Evolutionary conservation across 2,888 invertebrate species (phyloP).

Genomic region (Callinectes sapidus): DNA sequence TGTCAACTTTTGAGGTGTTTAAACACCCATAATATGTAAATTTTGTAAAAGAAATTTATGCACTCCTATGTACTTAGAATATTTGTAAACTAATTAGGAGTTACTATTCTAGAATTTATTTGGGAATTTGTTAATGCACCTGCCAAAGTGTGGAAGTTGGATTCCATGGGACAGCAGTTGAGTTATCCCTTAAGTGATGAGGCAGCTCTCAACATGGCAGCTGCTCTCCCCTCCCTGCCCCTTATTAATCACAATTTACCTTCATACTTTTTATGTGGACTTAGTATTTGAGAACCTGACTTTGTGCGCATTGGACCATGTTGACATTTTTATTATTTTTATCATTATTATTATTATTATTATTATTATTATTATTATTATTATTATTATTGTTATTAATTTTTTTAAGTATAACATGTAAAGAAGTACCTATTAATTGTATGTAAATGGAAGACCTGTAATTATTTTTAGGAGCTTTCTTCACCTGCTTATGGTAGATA

Average conservation of each 20-base stretch:
- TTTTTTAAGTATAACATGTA: conserved; percentile 20
- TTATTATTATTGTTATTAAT: neutral
- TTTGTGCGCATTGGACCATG: conserved; percentile 59
- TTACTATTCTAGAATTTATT: conserved; percentile 1
- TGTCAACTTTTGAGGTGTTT: conserved; percentile 43
- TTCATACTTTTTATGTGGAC: conserved; percentile 29
- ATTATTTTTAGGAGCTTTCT: conserved; percentile 68
- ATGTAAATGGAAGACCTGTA: conserved; percentile 49
- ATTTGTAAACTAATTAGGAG: conserved; percentile 56
- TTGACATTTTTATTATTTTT: conserved; percentile 57
- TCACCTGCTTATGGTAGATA: conserved; percentile 62
- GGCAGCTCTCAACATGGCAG: conserved; percentile 60
- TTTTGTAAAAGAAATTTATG: conserved; percentile 59
- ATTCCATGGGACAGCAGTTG: conserved; percentile 55
- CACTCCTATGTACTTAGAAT: conserved; percentile 65
- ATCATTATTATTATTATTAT: neutral
- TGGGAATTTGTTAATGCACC: conserved; percentile 46
- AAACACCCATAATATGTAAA: conserved; percentile 49
- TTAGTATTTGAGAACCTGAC: conserved; percentile 49
- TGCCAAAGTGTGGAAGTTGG: conserved; percentile 62
- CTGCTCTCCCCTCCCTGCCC: conserved; percentile 38
- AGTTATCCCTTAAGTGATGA: conserved; percentile 45
- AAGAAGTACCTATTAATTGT: conserved; percentile 67
- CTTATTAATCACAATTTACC: conserved; percentile 20
- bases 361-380: neutral